Conservation (phyloP, 37 sponge, comb jelly and placozoan genomes). For the Haliclona indistincta region DNA sequence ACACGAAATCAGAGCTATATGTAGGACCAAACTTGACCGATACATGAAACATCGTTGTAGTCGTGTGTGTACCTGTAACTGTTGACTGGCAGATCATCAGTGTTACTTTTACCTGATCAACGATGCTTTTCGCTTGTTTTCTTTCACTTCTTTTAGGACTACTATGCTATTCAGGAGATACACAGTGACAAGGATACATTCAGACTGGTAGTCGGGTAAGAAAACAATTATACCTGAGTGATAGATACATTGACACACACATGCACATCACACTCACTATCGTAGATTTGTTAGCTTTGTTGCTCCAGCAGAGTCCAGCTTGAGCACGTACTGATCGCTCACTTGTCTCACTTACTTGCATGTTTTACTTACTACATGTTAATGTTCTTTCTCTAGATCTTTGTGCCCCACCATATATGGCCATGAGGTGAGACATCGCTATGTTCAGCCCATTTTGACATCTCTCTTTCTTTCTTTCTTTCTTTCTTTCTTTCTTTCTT, state of each 20-base stretch:
- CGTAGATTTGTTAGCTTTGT: not conserved
- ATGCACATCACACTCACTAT: not conserved
- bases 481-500: not conserved
- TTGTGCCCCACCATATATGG: constrained; percentile 96
- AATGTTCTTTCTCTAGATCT: constrained; percentile 53
- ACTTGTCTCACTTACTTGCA: not conserved
- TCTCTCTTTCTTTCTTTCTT: not conserved
- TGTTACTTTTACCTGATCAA: too few relatives aligned
- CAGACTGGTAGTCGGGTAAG: constrained; percentile 77
- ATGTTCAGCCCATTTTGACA: constrained; percentile 8
- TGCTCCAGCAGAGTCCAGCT: too few relatives aligned
- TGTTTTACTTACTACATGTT: constrained; percentile 1
- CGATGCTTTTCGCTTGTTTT: too few relatives aligned
- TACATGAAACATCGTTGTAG: too few relatives aligned
- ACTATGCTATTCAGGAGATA: constrained; percentile 80
- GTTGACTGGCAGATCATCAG: not conserved
- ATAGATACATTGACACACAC: too few relatives aligned
- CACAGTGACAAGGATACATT: constrained; percentile 70
- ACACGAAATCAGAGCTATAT: not conserved
- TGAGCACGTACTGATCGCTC: too few relatives aligned
- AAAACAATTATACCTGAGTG: not conserved
- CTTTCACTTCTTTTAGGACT: constrained; percentile 46
- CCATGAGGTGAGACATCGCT: constrained; percentile 61
- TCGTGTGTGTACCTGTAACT: constrained; percentile 6
- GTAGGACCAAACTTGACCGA: too few relatives aligned